Conservation (phyloP, 2,888 invertebrate genomes). For the Spisula subtruncata region DNA sequence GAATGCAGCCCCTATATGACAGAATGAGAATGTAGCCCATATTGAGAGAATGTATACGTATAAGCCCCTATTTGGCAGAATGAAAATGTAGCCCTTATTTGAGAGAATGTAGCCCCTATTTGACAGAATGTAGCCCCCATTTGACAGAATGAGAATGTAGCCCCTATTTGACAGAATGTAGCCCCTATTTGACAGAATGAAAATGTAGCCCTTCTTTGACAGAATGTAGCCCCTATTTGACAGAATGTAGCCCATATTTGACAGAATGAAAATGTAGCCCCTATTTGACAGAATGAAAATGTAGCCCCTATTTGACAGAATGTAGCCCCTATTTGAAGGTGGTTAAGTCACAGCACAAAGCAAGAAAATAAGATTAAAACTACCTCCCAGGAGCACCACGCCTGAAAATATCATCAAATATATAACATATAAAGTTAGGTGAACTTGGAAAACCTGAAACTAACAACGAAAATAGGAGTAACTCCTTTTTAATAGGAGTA, state of each 20-base stretch:
- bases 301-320: background rate
- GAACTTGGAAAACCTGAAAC: too few relatives aligned
- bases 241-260: background rate
- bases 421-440: too few relatives aligned
- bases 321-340: conserved; percentile 22
- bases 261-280: background rate
- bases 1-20: background rate
- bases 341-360: conserved; percentile 10
- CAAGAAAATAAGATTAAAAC: background rate
- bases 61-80: background rate
- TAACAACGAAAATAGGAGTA: too few relatives aligned
- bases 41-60: background rate
- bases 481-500: too few relatives aligned
- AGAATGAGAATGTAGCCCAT: background rate
- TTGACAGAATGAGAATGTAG: background rate
- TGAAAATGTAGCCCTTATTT: too few relatives aligned
- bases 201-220: background rate
- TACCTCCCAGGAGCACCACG: conserved; percentile 35
- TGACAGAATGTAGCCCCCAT: background rate
- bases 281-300: background rate
- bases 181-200: too few relatives aligned
- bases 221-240: background rate
- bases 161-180: background rate
- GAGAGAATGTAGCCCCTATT: too few relatives aligned
- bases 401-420: conserved; percentile 41